Percentiles rank a stretch among this genome's conserved stretches.
Evolutionary conservation across 2,888 invertebrate species (phyloP).

Genomic region (Tuta absoluta): DNA sequence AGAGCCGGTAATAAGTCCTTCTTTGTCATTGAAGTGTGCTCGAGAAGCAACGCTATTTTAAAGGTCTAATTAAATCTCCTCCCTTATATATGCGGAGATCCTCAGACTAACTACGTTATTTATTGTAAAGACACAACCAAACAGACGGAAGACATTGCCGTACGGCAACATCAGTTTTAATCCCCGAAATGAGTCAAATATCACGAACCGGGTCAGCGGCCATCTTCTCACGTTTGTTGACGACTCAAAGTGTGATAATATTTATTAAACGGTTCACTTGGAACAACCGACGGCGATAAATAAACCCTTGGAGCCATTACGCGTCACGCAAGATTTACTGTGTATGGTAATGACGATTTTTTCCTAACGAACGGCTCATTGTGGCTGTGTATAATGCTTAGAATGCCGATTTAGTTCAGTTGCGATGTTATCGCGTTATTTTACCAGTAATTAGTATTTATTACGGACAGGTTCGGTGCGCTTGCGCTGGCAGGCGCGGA

Average conservation of each 20-base stretch:
- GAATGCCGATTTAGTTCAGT: conserved; percentile 50
- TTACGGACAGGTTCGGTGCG: conserved; percentile 57
- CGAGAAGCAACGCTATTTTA: conserved; percentile 61
- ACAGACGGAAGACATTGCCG: conserved; percentile 69
- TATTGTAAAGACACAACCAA: conserved; percentile 69
- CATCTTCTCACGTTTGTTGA: conserved; percentile 81
- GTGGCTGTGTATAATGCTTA: conserved; percentile 55
- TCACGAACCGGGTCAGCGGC: conserved; percentile 79
- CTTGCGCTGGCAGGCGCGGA: conserved; percentile 39
- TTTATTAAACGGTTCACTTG: conserved; percentile 78
- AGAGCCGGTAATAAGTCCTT: conserved; percentile 59
- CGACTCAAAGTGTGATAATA: conserved; percentile 78
- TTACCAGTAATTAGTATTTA: conserved; percentile 80
- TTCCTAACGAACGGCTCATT: conserved; percentile 54
- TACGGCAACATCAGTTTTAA: conserved; percentile 73
- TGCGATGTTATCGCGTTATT: conserved; percentile 75
- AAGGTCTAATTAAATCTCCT: conserved; percentile 69
- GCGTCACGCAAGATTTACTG: conserved; percentile 77
- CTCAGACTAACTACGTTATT: conserved; percentile 63
- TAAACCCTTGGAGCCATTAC: conserved; percentile 73
- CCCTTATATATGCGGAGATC: conserved; percentile 50
- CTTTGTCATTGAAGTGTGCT: conserved; percentile 72
- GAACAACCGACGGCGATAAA: conserved; percentile 73
- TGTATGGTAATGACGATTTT: conserved; percentile 64
- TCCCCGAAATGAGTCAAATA: conserved; percentile 76